phyloP scores from a whole-genome alignment of 2,113 vertebrate species.

The Equus przewalskii region DNA sequence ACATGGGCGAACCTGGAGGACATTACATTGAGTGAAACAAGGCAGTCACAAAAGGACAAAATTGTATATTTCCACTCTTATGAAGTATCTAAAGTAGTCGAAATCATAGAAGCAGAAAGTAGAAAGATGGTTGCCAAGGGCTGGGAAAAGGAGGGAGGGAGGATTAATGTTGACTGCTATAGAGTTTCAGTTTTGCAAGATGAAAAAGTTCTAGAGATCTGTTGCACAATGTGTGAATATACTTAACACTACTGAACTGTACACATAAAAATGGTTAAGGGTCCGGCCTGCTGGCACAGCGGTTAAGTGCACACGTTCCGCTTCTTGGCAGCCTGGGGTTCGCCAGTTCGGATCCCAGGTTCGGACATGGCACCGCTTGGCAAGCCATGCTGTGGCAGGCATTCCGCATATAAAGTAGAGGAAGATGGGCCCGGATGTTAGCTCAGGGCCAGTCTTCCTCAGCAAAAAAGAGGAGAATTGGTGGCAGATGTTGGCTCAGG shows the following conservation, averaged over 20 bases:
- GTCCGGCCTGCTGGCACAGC: too few species aligned
- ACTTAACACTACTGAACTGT: not conserved
- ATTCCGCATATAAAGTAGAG: too few species aligned
- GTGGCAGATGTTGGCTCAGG: too few species aligned
- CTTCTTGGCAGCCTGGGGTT: too few species aligned
- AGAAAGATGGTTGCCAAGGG: not conserved
- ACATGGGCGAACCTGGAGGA: not conserved
- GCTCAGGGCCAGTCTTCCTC: too few species aligned
- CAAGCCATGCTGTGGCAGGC: too few species aligned
- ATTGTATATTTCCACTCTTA: not conserved
- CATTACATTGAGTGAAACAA: not conserved
- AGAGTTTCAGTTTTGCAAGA: conserved; percentile 5
- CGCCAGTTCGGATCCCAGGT: too few species aligned
- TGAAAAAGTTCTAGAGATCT: not conserved
- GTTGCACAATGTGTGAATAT: not conserved
- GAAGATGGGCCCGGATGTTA: too few species aligned
- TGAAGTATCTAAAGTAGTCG: not conserved
- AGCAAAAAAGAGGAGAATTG: too few species aligned
- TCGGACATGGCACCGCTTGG: too few species aligned
- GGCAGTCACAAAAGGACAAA: not conserved
- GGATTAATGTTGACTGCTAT: not conserved
- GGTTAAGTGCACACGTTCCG: too few species aligned
- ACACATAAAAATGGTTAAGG: not conserved
- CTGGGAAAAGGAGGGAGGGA: not conserved
- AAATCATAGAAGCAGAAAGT: not conserved